These are phyloP conservation scores for Pygoscelis adeliae DNA, from an alignment of 2,113 vertebrate genomes.

Conservation along the genomic window DNA sequence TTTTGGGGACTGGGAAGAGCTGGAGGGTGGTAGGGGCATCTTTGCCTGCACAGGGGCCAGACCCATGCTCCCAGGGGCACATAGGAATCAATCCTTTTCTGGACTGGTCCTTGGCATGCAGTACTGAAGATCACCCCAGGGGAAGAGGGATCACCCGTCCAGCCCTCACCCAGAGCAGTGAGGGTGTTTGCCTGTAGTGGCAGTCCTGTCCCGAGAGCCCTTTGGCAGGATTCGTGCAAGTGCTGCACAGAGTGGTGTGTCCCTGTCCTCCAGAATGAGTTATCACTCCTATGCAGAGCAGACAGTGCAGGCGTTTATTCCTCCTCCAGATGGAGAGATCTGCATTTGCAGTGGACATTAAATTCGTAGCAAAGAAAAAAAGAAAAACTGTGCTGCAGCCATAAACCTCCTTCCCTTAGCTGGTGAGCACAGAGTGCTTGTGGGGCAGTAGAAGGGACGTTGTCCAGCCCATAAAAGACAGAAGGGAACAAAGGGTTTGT, in stretches of 20 bases:
- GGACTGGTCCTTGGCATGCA: not conserved
- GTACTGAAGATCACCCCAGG: not conserved
- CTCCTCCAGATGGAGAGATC: not conserved
- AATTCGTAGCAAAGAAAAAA: not conserved
- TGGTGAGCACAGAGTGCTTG: not conserved
- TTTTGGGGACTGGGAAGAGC: not conserved
- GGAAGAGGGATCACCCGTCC: not conserved
- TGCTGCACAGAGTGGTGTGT: not conserved
- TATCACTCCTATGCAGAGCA: not conserved
- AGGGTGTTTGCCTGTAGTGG: rapidly evolving
- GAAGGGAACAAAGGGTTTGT: not conserved
- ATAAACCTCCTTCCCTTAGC: not conserved
- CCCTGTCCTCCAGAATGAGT: not conserved
- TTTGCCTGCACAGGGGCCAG: not conserved
- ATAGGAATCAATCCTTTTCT: not conserved
- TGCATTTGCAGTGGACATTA: constrained; percentile 11
- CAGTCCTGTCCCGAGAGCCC: not conserved
- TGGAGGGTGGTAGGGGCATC: not conserved
- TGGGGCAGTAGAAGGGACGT: rapidly evolving
- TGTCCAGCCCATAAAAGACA: not conserved
- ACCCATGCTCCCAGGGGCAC: not conserved
- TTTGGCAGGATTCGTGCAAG: not conserved
- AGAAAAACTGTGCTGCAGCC: not conserved
- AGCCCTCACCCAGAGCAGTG: not conserved
- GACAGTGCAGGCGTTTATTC: not conserved